These are phyloP conservation scores for Micropoecilia bifurca DNA, from an alignment of 2,797 vertebrate species.

Conservation along the genomic window DNA sequence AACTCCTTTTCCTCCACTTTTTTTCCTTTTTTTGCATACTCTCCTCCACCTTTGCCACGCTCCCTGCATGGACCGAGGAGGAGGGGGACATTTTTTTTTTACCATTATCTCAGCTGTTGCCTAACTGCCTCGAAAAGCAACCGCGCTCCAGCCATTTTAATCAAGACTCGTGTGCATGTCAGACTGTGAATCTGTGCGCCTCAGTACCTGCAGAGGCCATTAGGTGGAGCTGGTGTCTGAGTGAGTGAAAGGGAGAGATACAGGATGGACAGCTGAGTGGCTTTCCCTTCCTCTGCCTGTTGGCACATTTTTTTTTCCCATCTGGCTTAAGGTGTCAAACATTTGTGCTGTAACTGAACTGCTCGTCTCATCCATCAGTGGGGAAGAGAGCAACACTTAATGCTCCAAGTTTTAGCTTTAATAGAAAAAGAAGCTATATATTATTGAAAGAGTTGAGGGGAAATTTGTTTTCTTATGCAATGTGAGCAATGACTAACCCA, in stretches of 20 bases:
- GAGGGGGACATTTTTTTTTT: too few species aligned
- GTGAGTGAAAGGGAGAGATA: slow-evolving; percentile 42
- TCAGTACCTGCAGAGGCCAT: slow-evolving; percentile 76
- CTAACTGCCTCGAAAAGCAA: slow-evolving; percentile 61
- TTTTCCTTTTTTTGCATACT: slow-evolving; percentile 35
- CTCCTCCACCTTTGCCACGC: slow-evolving; percentile 13
- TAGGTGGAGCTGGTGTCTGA: slow-evolving; percentile 81
- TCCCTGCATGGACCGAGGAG: slow-evolving; percentile 5
- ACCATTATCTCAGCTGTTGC: slow-evolving; percentile 56
- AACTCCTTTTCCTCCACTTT: slow-evolving; percentile 43
- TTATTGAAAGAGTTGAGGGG: not conserved
- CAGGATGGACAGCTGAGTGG: slow-evolving; percentile 42
- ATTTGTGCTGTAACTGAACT: slow-evolving; percentile 13
- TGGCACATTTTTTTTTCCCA: slow-evolving; percentile 11
- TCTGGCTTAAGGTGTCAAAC: slow-evolving; percentile 29
- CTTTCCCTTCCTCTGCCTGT: slow-evolving; percentile 40
- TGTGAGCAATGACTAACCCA: not conserved
- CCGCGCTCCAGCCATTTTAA: slow-evolving; percentile 63
- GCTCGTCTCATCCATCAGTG: slow-evolving; percentile 14
- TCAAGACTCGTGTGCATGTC: slow-evolving; percentile 46
- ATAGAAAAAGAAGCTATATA: not conserved
- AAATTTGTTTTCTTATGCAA: not conserved
- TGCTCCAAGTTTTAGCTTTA: slow-evolving; percentile 9
- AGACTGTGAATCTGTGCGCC: slow-evolving; percentile 15
- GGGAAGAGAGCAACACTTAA: slow-evolving; percentile 15